These are phyloP conservation scores for Datnioides undecimradiatus DNA, from an alignment of 2,113 vertebrate genomes.

Conservation along the genomic window DNA sequence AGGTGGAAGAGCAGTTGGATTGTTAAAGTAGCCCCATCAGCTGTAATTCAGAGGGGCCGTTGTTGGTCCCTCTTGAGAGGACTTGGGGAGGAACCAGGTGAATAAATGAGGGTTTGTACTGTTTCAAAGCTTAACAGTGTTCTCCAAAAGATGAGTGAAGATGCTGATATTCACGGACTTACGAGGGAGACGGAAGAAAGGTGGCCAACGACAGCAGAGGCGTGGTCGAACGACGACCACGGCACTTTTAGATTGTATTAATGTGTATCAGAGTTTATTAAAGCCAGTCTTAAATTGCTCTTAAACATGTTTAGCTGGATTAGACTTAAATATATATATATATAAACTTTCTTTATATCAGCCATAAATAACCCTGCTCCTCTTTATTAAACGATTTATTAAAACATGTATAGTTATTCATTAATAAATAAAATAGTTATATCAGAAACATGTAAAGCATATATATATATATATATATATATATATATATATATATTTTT, in stretches of 20 bases:
- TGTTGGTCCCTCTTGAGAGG: background rate
- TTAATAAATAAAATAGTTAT: background rate
- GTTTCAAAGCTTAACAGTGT: conserved; percentile 7
- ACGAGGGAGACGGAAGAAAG: background rate
- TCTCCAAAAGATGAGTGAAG: conserved; percentile 14
- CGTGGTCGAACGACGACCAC: background rate
- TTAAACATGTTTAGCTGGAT: background rate
- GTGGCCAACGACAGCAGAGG: background rate
- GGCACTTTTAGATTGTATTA: background rate
- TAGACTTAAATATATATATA: background rate
- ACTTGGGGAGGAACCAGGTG: background rate
- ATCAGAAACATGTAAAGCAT: too few relatives aligned
- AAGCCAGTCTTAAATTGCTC: background rate
- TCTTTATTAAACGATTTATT: background rate
- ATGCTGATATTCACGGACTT: conserved; percentile 2
- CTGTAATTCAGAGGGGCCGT: background rate
- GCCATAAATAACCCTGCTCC: background rate
- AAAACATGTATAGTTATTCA: background rate
- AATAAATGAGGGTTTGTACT: conserved; percentile 23
- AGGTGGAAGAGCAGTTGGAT: conserved; percentile 71
- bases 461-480: too few relatives aligned
- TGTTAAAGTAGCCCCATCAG: conserved; percentile 48
- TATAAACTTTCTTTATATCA: background rate
- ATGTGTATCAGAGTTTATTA: background rate
- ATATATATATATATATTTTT: too few relatives aligned